Evolutionary conservation across 2,888 invertebrate genomes (phyloP), one percentile per base, ranked within the genome.

Genomic region (Brassicogethes aeneus): DNA sequence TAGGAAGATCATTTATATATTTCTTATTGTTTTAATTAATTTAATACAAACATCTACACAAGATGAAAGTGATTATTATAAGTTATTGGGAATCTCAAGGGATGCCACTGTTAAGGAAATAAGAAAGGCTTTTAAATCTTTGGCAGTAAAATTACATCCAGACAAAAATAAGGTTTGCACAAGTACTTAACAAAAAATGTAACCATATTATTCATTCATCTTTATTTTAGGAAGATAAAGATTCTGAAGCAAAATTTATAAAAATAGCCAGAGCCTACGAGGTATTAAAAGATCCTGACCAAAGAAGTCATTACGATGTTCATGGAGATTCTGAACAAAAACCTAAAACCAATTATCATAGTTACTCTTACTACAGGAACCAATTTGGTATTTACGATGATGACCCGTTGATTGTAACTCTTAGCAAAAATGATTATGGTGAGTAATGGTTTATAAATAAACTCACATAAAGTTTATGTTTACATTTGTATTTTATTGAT

Each of bases 341-440:
- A 36, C 75, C 78, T 44, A 75, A 76, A 10, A 78, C 79, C 41
- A 72, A 75, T 45, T 90, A 87, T 67, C 82, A 88, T 52, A 85
- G 82, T 51, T 86, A 89, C 74, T 76, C 80, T 46, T 91, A 82
- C 64, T 90, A 89, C 60, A 78, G 76, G 50, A 76, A 84, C 56
- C 78, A 81, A 54, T 85, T 91, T 73, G 91, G 89, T 41, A 77
- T 92, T 46, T 92, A 91, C 66, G 86, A 89, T 61, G 83, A 89
- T 61, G 89, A 91, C 69, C 79, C 79, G 15, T 77, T 82, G 66
- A 84, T 92, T 44, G 78, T 85, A 16, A 88, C 88, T 0, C 67
- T 92, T 2, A 82, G 80, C 51, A 75, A 74, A 54, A 73, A 77
- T 43, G 85, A 80, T 59, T 92, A 85, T 72, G 80, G 87, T 87